Conservation (phyloP, 2,113 vertebrate species). For the Symphodus melops region DNA sequence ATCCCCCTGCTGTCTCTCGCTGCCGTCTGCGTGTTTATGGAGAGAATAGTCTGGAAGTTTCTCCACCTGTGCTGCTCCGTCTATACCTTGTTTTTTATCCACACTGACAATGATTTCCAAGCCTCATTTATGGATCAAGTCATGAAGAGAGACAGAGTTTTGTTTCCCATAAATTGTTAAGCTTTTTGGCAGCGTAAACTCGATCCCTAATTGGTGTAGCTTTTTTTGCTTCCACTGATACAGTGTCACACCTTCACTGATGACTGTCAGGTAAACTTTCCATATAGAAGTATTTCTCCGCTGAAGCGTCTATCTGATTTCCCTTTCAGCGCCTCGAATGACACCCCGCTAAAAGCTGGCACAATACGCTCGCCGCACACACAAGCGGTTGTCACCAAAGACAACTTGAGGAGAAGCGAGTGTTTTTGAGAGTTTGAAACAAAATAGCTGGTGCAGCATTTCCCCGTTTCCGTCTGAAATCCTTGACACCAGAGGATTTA, state of each 20-base stretch:
- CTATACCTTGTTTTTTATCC: slow-evolving; percentile 35
- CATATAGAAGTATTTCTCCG: slow-evolving; percentile 62
- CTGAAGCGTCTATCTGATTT: slow-evolving; percentile 75
- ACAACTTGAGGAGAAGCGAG: slow-evolving; percentile 73
- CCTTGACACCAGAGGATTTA: slow-evolving; percentile 82
- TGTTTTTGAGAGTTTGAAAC: slow-evolving; percentile 83
- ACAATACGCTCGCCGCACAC: slow-evolving; percentile 75
- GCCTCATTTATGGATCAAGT: slow-evolving; percentile 52
- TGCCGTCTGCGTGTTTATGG: slow-evolving; percentile 20
- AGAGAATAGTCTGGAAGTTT: slow-evolving; percentile 16
- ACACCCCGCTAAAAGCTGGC: slow-evolving; percentile 77
- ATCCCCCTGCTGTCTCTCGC: slow-evolving; percentile 27
- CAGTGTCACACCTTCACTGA: slow-evolving; percentile 63
- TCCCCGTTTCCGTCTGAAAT: slow-evolving; percentile 82
- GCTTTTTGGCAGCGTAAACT: slow-evolving; percentile 55
- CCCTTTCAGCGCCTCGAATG: slow-evolving; percentile 74
- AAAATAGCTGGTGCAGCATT: slow-evolving; percentile 86
- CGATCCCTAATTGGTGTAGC: slow-evolving; percentile 74
- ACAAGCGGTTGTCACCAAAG: slow-evolving; percentile 82
- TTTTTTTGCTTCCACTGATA: slow-evolving; percentile 64
- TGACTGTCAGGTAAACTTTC: slow-evolving; percentile 80
- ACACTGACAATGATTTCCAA: slow-evolving; percentile 45
- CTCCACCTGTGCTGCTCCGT: background rate
- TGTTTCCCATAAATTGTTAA: slow-evolving; percentile 71
- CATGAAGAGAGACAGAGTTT: slow-evolving; percentile 42